These are phyloP conservation scores for Engystomops pustulosus DNA, from an alignment of 2,113 vertebrate genomes.

Conservation along the genomic window DNA sequence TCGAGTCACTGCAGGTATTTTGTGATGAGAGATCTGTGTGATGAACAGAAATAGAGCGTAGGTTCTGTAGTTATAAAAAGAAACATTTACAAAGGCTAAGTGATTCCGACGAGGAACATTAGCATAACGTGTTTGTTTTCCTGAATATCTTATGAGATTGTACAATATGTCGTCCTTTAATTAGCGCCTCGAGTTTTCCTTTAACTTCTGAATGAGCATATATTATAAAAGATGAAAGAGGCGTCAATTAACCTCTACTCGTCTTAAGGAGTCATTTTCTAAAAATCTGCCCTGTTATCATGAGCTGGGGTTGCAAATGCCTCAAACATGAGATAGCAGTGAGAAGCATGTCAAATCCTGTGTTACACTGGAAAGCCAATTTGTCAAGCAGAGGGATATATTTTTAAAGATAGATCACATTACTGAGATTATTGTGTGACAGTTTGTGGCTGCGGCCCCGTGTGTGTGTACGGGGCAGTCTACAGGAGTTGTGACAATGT, in stretches of 20 bases:
- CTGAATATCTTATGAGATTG: neutral
- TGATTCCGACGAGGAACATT: neutral
- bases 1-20: too few species aligned
- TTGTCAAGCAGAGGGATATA: constrained; percentile 23
- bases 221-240: constrained; percentile 9
- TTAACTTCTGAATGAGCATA: constrained; percentile 1
- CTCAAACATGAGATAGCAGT: constrained; percentile 25
- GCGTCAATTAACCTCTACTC: neutral
- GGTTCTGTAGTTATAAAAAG: neutral
- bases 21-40: too few species aligned
- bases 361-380: constrained; percentile 21
- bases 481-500: neutral
- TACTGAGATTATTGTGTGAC: constrained; percentile 37
- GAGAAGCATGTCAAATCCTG: constrained; percentile 41
- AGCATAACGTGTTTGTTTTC: neutral
- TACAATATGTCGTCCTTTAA: neutral
- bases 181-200: neutral
- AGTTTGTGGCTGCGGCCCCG: neutral
- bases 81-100: neutral
- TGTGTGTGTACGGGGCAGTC: neutral
- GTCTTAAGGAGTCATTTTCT: neutral
- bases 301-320: constrained; percentile 5
- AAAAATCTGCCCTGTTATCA: constrained; percentile 6
- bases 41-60: too few species aligned
- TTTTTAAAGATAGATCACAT: constrained; percentile 27